Evolutionary conservation across 1,140 invertebrate species (phyloP), one percentile per base, ranked within the genome.

Genomic region (Maniola jurtina): DNA sequence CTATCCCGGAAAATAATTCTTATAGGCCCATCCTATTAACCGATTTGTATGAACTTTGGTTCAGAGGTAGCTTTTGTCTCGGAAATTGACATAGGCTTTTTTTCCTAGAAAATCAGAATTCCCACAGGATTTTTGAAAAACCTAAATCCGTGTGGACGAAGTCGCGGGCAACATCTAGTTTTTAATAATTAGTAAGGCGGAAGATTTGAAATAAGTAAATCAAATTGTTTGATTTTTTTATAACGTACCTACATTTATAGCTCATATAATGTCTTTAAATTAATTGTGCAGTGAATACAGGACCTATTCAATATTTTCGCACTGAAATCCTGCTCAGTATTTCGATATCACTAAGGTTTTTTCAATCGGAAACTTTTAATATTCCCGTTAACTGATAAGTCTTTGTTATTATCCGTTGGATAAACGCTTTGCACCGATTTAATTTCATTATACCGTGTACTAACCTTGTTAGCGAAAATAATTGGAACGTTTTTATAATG

Each of bases 361-460:
- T 55, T 55, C 52, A 55, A 34, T 55, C 33, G 52, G 52, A 55
- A 55, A 55, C 11, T 55, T 55, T 55, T 55, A 55, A 55, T 55
- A 55, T 55, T 55, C 52, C 25, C 52, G 7, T 55, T 34, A 13
- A 34, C 25, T 55, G 52, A 55, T 55, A 15, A 55, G 11, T 33
- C 52, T 55, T 55, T 55, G 52, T 55, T 34, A 55, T 55, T 55
- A 55, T 55, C n/a, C 52, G 16, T 8, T 13, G 52, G 52, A 50
- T 50, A 25, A 50, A 16, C 48, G 48, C 34, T 55, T 55, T 55
- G 48, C 33, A 2, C 52, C 11, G 52, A 55, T 34, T 55, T 55
- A 33, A 55, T 34, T 55, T 34, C 52, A 34, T 55, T 55, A 16
- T 55, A 34, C 33, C 13, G 15, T 50, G 48, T 55, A n/a, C 52